phyloP scores from a whole-genome alignment of 2,113 vertebrate genomes.

The Xiphorhynchus elegans region DNA sequence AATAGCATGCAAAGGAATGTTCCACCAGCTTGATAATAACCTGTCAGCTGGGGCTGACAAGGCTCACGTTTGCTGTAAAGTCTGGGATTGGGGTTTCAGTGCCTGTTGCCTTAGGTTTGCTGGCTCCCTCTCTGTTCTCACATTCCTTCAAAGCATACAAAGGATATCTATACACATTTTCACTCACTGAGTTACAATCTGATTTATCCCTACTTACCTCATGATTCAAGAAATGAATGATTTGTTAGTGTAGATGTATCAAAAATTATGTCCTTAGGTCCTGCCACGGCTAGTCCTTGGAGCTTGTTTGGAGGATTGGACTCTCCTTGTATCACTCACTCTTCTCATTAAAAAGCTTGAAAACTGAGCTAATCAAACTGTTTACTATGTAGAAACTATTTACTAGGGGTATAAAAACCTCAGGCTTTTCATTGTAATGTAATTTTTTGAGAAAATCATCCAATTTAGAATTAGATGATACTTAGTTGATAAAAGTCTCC shows the following conservation, averaged over 20 bases:
- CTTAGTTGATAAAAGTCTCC: conserved; percentile 13
- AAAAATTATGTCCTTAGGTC: not conserved
- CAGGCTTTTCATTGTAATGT: not conserved
- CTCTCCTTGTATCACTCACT: accelerated
- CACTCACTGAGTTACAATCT: not conserved
- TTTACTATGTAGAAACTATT: not conserved
- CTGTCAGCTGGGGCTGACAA: accelerated
- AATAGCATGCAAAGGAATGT: not conserved
- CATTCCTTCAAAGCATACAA: not conserved
- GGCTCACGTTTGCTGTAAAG: accelerated
- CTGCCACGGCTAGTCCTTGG: not conserved
- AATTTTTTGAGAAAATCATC: not conserved
- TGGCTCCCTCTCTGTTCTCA: not conserved
- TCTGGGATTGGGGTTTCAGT: accelerated
- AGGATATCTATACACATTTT: not conserved
- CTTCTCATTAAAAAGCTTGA: not conserved
- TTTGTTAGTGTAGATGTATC: not conserved
- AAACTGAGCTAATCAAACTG: not conserved
- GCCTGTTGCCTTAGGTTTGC: not conserved
- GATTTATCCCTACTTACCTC: not conserved
- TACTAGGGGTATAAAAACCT: not conserved
- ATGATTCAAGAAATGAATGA: not conserved
- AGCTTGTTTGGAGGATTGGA: not conserved
- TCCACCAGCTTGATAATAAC: not conserved
- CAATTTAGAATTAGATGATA: not conserved